Evolutionary conservation across 2,797 vertebrate species (phyloP), one percentile per base, ranked within the genome.

Genomic region (Decapterus maruadsi): DNA sequence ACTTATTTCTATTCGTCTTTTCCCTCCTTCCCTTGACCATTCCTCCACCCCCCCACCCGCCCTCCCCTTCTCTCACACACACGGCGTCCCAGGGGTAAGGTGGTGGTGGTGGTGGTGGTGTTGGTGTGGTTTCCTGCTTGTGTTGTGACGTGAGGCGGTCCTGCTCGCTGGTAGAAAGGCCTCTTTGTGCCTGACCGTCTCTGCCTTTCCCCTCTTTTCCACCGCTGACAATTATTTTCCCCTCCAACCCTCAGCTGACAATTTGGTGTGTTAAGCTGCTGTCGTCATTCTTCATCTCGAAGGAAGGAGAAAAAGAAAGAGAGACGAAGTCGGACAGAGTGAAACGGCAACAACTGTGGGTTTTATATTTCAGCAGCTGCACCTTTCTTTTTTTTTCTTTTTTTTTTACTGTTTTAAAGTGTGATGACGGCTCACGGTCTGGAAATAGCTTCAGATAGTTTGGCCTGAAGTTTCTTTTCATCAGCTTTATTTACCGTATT

Each of bases 51-150:
- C 62, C n/a, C n/a, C n/a, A n/a, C n/a, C n/a, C n/a, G n/a, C n/a
- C n/a, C n/a, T n/a, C n/a, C n/a, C n/a, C n/a, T n/a, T n/a, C 60
- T 55, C 67, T 40, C 46, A 61, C 56, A 42, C 67, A 64, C 56
- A 45, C 50, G 14, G 17, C n/a, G 51, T 87, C 86, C 79, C 85
- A 67, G 38, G 83, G 87, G 85, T 57, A 79, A 72, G 84, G 71
- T 80, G 86, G 86, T 56, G 85, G 65, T 80, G 86, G 86, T 56
- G 85, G 65, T 46, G 69, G 75, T 54, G 85, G 83, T 73, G 81
- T 42, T 85, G 88, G 87, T 82, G 90, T 81, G 90, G 90, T 93
- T 94, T 95, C 92, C 93, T 92, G 93, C 90, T 78, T 75, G 78
- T 91, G 92, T 94, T 89, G 90, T 93, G 93, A 94, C 90, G 92